Evolutionary conservation across 2,888 invertebrate genomes (phyloP).

Genomic region (Megalurothrips usitatus): DNA sequence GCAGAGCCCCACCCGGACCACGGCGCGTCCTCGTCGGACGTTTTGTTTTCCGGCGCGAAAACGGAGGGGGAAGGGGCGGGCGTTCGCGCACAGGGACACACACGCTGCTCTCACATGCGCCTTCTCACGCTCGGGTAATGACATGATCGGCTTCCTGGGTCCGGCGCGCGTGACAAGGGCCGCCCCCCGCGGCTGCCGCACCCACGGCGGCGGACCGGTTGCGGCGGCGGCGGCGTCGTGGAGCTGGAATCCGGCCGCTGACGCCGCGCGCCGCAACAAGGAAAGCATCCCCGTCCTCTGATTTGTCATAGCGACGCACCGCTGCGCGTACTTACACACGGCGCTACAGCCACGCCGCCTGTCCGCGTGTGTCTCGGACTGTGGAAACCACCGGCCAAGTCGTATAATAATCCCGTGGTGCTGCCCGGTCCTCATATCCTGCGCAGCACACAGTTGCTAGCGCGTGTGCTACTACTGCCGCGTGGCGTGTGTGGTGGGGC

Average conservation of each 20-base stretch:
- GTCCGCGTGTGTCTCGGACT: not conserved
- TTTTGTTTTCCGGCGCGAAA: not conserved
- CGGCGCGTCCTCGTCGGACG: too few relatives aligned
- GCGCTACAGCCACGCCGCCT: too few relatives aligned
- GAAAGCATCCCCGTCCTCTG: too few relatives aligned
- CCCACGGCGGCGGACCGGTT: not conserved
- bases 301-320: too few relatives aligned
- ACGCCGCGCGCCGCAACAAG: too few relatives aligned
- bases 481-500: too few relatives aligned
- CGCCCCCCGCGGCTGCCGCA: not conserved
- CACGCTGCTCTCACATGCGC: not conserved
- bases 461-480: too few relatives aligned
- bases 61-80: not conserved
- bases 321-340: too few relatives aligned
- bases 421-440: not conserved
- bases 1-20: not conserved
- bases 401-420: too few relatives aligned
- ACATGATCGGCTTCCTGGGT: not conserved
- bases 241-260: too few relatives aligned
- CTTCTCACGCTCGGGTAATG: constrained; percentile 16
- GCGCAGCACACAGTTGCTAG: not conserved
- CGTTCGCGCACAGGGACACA: not conserved
- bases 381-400: too few relatives aligned
- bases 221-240: not conserved
- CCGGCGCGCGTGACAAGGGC: not conserved